Evolutionary conservation across 2,888 invertebrate genomes (phyloP).

Genomic region (Lepidochitona cinerea): DNA sequence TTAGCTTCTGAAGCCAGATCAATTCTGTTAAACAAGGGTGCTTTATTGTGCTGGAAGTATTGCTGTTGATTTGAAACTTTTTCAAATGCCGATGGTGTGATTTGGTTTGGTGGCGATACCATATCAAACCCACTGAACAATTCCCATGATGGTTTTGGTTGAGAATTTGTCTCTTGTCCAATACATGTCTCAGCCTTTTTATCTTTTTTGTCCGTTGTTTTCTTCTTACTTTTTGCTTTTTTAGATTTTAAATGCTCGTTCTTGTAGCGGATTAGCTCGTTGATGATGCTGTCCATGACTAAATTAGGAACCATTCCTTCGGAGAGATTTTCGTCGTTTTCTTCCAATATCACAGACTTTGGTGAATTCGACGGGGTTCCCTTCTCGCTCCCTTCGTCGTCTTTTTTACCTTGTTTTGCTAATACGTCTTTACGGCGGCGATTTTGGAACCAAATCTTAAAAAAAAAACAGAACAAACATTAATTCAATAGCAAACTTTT

Average conservation of each 20-base stretch:
- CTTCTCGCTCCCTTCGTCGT: background rate
- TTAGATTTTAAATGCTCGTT: constrained; percentile 47
- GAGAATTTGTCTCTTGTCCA: constrained; percentile 29
- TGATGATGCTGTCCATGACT: constrained; percentile 58
- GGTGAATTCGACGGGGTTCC: background rate
- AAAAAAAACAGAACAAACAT: constrained; percentile 11
- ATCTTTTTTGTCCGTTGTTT: background rate
- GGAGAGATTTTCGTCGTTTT: background rate
- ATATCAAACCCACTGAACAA: constrained; percentile 51
- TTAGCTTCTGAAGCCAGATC: background rate
- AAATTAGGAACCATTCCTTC: constrained; percentile 48
- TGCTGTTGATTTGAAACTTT: background rate
- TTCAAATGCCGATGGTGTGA: constrained; percentile 44
- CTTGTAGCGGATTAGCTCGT: constrained; percentile 54
- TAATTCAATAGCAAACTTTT: no score
- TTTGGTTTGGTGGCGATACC: constrained; percentile 58
- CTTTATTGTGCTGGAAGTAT: background rate
- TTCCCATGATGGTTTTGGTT: constrained; percentile 33
- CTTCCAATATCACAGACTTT: background rate
- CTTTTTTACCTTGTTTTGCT: constrained; percentile 30
- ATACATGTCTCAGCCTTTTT: constrained; percentile 28
- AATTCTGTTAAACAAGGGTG: background rate
- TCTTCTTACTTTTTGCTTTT: constrained; percentile 31
- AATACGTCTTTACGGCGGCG: constrained; percentile 65
- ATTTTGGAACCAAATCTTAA: constrained; percentile 69